phyloP scores from a whole-genome alignment of 2,113 vertebrate species.

The Micronycteris hirsuta region DNA sequence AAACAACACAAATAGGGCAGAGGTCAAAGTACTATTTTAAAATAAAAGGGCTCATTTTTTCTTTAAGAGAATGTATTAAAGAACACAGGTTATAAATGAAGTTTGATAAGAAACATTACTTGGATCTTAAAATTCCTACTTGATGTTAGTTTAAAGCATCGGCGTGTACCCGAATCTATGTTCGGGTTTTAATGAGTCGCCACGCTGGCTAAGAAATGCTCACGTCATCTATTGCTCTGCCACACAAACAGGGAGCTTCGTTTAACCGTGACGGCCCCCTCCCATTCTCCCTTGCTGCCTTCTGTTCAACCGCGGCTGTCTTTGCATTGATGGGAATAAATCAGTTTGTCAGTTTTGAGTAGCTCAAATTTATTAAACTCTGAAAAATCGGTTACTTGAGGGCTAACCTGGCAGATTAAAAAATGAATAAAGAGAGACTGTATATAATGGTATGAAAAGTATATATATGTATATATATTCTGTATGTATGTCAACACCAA shows the following conservation, averaged over 20 bases:
- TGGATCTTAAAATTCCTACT: background rate
- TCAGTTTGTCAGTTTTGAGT: slow-evolving; percentile 33
- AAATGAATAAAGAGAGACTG: background rate
- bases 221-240: background rate
- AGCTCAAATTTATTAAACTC: slow-evolving; percentile 14
- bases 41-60: background rate
- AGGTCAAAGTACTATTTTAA: background rate
- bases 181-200: background rate
- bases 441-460: background rate
- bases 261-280: slow-evolving; percentile 36
- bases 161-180: background rate
- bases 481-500: background rate
- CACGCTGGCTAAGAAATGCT: background rate
- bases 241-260: background rate
- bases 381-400: slow-evolving; percentile 26
- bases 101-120: background rate
- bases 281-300: slow-evolving; percentile 39
- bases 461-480: background rate
- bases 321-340: slow-evolving; percentile 32
- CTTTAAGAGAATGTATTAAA: background rate
- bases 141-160: background rate
- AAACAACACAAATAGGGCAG: background rate
- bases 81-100: background rate
- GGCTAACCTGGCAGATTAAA: background rate
- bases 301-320: slow-evolving; percentile 24